A percentile compares a stretch with the other conserved stretches of the same genome.
phyloP scores from a whole-genome alignment of 2,888 invertebrate species.

The Xestia sexstrigata region DNA sequence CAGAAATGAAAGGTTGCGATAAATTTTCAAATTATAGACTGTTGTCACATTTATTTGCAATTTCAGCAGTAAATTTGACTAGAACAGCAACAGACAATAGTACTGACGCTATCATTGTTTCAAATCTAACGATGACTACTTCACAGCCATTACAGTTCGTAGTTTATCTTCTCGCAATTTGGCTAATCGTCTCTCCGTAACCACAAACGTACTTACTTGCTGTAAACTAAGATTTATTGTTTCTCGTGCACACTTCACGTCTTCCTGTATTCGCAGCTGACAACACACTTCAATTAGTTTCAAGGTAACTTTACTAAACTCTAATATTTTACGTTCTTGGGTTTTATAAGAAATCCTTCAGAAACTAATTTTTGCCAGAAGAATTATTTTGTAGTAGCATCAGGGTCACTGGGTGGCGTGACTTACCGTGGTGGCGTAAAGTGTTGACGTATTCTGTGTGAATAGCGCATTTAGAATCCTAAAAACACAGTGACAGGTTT shows the following conservation, averaged over 20 bases:
- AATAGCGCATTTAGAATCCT: not conserved
- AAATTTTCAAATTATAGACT: not conserved
- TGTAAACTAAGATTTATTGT: constrained; percentile 42
- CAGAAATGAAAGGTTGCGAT: not conserved
- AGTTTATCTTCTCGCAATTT: constrained; percentile 38
- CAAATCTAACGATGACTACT: constrained; percentile 1
- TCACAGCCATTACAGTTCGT: not conserved
- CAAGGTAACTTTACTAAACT: constrained; percentile 33
- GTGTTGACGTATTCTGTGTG: not conserved
- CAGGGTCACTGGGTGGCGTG: not conserved
- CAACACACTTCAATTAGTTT: constrained; percentile 44
- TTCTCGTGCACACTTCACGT: constrained; percentile 8
- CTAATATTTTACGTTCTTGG: not conserved
- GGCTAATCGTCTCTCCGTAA: constrained; percentile 13
- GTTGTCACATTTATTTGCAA: not conserved
- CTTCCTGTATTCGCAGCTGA: constrained; percentile 23
- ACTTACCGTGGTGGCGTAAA: not conserved
- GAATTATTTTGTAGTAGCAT: not conserved
- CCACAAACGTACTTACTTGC: constrained; percentile 10
- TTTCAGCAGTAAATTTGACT: not conserved
- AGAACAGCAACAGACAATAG: not conserved
- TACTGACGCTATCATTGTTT: not conserved
- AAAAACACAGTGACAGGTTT: not conserved
- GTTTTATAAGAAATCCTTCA: not conserved
- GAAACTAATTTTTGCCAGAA: not conserved